These are phyloP conservation scores for Rattus rattus DNA, from an alignment of 2,113 vertebrate species.

Conservation along the genomic window DNA sequence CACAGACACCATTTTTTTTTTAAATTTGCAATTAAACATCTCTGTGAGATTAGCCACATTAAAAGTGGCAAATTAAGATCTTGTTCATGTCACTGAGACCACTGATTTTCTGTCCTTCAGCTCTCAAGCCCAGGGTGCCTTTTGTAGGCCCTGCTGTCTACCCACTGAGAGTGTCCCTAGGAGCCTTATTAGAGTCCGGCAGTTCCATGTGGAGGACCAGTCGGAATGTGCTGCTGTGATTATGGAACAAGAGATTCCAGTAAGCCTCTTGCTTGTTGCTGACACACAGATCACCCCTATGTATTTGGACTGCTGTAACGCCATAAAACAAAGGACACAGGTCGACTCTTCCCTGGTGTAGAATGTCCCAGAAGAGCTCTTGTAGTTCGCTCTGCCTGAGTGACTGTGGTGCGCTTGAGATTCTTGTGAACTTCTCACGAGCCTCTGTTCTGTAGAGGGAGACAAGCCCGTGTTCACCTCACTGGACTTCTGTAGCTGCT, in stretches of 20 bases:
- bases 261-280: neutral
- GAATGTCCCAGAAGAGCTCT: neutral
- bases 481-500: neutral
- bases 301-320: neutral
- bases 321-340: neutral
- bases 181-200: constrained; percentile 28
- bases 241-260: neutral
- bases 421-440: neutral
- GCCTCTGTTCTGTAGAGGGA: neutral
- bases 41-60: neutral
- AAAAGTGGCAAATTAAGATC: constrained; percentile 42
- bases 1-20: neutral
- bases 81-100: neutral
- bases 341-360: neutral
- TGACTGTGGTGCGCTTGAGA: neutral
- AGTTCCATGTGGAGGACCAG: neutral
- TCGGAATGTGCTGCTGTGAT: neutral
- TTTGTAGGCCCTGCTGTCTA: neutral
- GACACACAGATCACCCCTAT: neutral
- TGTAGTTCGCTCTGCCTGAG: neutral
- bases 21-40: constrained; percentile 38
- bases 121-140: constrained; percentile 26
- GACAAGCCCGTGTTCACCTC: neutral
- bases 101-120: constrained; percentile 46
- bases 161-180: neutral